phyloP scores from a whole-genome alignment of 2,797 vertebrate genomes.

The Poeciliopsis infans region DNA sequence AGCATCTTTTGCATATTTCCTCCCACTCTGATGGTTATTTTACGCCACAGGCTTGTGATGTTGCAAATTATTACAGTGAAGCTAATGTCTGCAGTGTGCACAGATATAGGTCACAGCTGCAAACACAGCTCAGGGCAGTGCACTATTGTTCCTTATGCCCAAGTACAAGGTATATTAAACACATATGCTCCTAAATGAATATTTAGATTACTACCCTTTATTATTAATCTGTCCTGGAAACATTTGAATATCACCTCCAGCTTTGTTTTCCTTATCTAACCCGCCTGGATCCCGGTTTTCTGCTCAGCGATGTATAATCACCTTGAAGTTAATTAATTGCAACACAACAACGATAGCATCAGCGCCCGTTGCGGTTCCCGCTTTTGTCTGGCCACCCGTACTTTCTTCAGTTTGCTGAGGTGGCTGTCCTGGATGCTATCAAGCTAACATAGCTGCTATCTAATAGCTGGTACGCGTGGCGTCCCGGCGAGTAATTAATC shows the following conservation, averaged over 20 bases:
- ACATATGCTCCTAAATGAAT: conserved; percentile 75
- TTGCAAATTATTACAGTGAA: conserved; percentile 28
- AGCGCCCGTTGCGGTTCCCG: conserved; percentile 46
- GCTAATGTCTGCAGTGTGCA: conserved; percentile 50
- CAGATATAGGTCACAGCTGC: conserved; percentile 74
- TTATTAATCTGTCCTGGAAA: conserved; percentile 73
- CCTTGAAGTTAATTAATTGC: conserved; percentile 85
- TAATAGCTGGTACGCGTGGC: conserved; percentile 79
- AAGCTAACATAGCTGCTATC: conserved; percentile 86
- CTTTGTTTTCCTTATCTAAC: conserved; percentile 78
- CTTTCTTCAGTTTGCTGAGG: conserved; percentile 72
- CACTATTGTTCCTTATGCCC: conserved; percentile 62
- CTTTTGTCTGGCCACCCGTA: conserved; percentile 74
- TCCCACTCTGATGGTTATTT: conserved; percentile 18
- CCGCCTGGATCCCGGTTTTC: conserved; percentile 34
- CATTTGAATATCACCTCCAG: conserved; percentile 81
- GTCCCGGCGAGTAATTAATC: conserved; percentile 95
- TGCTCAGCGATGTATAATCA: conserved; percentile 80
- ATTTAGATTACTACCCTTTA: conserved; percentile 74
- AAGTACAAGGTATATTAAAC: conserved; percentile 73
- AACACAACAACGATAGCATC: conserved; percentile 83
- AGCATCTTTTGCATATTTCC: not conserved
- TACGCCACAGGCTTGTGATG: conserved; percentile 28
- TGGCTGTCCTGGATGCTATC: conserved; percentile 83
- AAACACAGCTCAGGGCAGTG: conserved; percentile 61